phyloP scores from a whole-genome alignment of 2,888 invertebrate species.

The Crematogaster levior region DNA sequence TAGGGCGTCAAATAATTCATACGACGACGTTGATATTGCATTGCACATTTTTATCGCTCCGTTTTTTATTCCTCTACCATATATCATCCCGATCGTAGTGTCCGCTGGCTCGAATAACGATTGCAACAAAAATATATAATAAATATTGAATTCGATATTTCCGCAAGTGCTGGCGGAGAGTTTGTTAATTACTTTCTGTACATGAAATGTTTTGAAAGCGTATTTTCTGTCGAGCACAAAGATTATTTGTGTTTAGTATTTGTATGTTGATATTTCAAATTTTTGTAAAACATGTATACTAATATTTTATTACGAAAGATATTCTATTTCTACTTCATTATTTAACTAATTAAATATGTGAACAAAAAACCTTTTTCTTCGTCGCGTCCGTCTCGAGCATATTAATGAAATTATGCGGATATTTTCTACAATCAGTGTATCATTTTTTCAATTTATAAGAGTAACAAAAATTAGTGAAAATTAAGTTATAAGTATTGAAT shows the following conservation, averaged over 20 bases:
- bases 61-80: slow-evolving; percentile 33
- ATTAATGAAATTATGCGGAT: too few relatives aligned
- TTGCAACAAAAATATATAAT: slow-evolving; percentile 48
- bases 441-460: too few relatives aligned
- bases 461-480: background rate
- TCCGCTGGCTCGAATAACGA: slow-evolving; percentile 35
- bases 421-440: too few relatives aligned
- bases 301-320: background rate
- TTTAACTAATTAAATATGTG: background rate
- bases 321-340: background rate
- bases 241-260: background rate
- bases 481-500: background rate
- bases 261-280: background rate
- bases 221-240: slow-evolving; percentile 1
- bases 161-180: slow-evolving; percentile 18
- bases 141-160: slow-evolving; percentile 42
- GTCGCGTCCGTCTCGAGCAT: too few relatives aligned
- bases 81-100: slow-evolving; percentile 31
- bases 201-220: background rate
- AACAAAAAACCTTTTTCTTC: too few relatives aligned
- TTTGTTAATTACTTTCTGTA: slow-evolving; percentile 32
- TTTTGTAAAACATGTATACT: background rate
- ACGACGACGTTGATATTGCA: slow-evolving; percentile 36
- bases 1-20: slow-evolving; percentile 38
- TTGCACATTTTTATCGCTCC: slow-evolving; percentile 38